These are phyloP conservation scores for Heliconius erato DNA, from an alignment of 2,888 invertebrate genomes.

Conservation along the genomic window DNA sequence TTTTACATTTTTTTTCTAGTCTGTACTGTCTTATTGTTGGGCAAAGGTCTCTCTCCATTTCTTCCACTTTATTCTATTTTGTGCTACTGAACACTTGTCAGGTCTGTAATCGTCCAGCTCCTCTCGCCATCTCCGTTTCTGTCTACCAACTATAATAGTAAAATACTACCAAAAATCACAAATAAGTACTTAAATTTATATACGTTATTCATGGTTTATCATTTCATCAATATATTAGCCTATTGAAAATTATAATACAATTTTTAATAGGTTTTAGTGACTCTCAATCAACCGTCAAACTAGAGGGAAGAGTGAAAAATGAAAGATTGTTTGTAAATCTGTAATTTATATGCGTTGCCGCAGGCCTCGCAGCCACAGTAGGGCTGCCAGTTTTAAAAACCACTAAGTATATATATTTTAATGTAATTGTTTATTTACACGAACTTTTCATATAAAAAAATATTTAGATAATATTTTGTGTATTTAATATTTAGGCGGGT, in stretches of 20 bases:
- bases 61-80: too few relatives aligned
- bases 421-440: too few relatives aligned
- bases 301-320: constrained; percentile 78
- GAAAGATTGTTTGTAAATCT: constrained; percentile 84
- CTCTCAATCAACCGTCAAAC: constrained; percentile 53
- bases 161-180: neutral
- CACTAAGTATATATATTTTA: too few relatives aligned
- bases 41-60: too few relatives aligned
- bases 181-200: neutral
- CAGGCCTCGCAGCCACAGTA: constrained; percentile 64
- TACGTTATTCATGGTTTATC: neutral
- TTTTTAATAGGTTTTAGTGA: constrained; percentile 35
- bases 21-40: too few relatives aligned
- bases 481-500: too few relatives aligned
- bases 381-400: constrained; percentile 61
- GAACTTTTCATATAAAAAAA: too few relatives aligned
- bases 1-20: too few relatives aligned
- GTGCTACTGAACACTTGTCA: too few relatives aligned
- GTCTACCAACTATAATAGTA: neutral
- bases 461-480: too few relatives aligned
- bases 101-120: too few relatives aligned
- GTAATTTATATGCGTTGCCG: constrained; percentile 85
- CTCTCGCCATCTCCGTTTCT: too few relatives aligned
- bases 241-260: neutral
- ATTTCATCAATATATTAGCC: neutral